Base-by-base conservation (phyloP, 2,888 invertebrate species). In the Hymenopus coronatus region DNA sequence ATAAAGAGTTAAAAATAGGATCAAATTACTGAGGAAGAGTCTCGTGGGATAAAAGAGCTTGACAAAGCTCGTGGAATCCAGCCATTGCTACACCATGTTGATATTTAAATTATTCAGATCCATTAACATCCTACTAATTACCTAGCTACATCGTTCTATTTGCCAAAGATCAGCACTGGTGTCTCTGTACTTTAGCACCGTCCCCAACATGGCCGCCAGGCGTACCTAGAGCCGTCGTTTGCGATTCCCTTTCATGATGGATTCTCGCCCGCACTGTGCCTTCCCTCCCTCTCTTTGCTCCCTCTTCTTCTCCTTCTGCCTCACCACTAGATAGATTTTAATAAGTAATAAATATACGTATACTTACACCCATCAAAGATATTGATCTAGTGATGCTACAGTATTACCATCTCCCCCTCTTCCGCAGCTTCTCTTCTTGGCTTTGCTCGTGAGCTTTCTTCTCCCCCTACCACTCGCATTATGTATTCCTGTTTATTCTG, bases 271-370 rank as follows among this genome's bases (percentile, higher is more conserved):
- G 54, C 85, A 81, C 89, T 81, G 87, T 28, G 30, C 81, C 85
- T 85, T 30, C 30, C 85, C 46, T 70, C 28, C 28, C 88, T 54
- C 33, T 70, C 54, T 70, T 70, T 20, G 25, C 54, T 70, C 54
- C 54, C 87, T 82, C 87, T 87, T 82, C 87, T 87, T 82, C 87
- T 28, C 87, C 87, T 86, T 87, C 87, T 87, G 87, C 82, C 82
- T 82, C 87, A 87, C 87, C 87, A 87, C 87, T 87, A 89, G 87
- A 89, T 89, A 89, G 89, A 89, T 89, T 89, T 89, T 89, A 89
- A 89, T 89, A 89, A 89, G 89, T 89, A 89, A 89, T 89, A 89
- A 89, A 89, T 89, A 89, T 89, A 89, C 89, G 89, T 89, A 89
- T 89, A 84, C 89, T 89, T 89, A 88, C 89, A 85, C 89, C 89